Conservation (phyloP, 2,888 invertebrate genomes). For the Drosophila setosimentum region DNA sequence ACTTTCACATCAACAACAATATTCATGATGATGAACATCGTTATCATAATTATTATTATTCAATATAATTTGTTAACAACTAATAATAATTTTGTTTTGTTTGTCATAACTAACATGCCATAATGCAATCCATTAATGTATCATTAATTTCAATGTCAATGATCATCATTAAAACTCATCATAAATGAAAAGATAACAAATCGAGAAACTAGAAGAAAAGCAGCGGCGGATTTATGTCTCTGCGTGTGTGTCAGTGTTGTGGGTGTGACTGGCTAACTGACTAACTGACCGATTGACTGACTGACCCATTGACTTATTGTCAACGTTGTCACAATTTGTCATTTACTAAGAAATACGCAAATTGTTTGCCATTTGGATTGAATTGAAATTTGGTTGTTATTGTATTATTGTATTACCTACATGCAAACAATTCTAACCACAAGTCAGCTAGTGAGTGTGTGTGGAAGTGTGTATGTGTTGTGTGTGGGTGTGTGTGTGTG, state of each 20-base stretch:
- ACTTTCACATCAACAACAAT: constrained; percentile 71
- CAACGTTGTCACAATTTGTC: constrained; percentile 24
- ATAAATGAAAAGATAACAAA: constrained; percentile 67
- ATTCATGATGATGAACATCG: constrained; percentile 57
- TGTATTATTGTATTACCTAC: constrained; percentile 1
- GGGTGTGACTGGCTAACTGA: constrained; percentile 34
- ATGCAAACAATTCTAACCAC: constrained; percentile 30
- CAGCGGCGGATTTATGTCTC: constrained; percentile 58
- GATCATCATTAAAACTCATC: constrained; percentile 59
- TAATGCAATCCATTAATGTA: constrained; percentile 74
- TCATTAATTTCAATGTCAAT: constrained; percentile 76
- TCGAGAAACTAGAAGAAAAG: constrained; percentile 65
- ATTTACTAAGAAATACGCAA: constrained; percentile 26
- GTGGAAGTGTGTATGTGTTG: constrained; percentile 23
- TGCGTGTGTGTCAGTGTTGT: constrained; percentile 29
- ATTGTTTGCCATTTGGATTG: constrained; percentile 18
- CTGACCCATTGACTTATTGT: constrained; percentile 7
- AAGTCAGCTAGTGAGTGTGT: constrained; percentile 32
- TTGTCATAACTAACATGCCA: constrained; percentile 83
- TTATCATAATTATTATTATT: constrained; percentile 55
- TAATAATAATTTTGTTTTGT: constrained; percentile 74
- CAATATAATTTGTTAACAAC: constrained; percentile 81
- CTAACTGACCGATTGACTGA: constrained; percentile 24
- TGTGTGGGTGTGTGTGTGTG: constrained; percentile 28
- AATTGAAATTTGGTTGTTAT: constrained; percentile 1